These are phyloP conservation scores for Galemys pyrenaicus DNA, from an alignment of 2,113 vertebrate species.

Conservation along the genomic window DNA sequence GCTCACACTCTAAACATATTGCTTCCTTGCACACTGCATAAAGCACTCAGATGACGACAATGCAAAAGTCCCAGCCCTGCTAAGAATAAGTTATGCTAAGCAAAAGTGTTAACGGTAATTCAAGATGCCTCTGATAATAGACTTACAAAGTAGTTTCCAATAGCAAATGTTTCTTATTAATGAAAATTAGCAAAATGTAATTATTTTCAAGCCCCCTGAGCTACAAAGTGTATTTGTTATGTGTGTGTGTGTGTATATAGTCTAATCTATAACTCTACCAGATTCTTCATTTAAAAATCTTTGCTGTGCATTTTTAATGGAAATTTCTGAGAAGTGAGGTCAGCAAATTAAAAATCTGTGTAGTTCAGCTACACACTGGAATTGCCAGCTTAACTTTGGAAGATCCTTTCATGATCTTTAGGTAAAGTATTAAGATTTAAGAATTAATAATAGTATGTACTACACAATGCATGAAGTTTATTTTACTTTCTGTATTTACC, in stretches of 20 bases:
- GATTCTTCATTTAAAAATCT: neutral
- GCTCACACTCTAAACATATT: slow-evolving; percentile 21
- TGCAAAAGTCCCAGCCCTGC: neutral
- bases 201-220: slow-evolving; percentile 4
- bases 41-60: neutral
- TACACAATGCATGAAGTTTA: neutral
- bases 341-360: slow-evolving; percentile 23
- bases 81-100: slow-evolving; percentile 2
- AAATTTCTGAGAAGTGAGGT: neutral
- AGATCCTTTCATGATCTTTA: neutral
- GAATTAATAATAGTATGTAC: neutral
- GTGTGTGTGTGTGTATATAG: neutral
- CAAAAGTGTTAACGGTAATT: neutral
- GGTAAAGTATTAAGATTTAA: neutral
- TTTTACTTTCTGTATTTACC: neutral
- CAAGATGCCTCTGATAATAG: neutral
- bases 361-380: neutral
- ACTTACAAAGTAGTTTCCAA: neutral
- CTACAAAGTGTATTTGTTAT: neutral
- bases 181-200: neutral
- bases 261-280: neutral
- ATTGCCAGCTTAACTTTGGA: neutral
- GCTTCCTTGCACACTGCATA: neutral
- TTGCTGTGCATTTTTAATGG: neutral
- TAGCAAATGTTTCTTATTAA: neutral